Evolutionary conservation across 2,888 invertebrate species (phyloP).

Genomic region (Epinotia brunnichana): DNA sequence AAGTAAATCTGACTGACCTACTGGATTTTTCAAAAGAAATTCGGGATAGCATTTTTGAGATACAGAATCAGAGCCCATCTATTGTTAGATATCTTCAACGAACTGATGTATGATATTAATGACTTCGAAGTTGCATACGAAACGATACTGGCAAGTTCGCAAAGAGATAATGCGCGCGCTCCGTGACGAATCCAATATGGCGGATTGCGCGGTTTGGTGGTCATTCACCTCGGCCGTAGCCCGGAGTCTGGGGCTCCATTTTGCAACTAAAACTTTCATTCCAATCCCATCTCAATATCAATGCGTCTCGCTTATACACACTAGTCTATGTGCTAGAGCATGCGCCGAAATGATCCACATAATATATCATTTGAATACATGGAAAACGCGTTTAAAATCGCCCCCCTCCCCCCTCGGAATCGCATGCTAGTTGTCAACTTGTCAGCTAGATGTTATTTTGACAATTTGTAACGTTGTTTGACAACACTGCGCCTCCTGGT

Average conservation of each 20-base stretch:
- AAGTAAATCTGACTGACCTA: no score
- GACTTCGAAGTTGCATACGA: conserved; percentile 25
- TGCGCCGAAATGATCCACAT: not conserved
- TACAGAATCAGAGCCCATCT: no score
- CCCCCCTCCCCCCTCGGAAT: conserved; percentile 32
- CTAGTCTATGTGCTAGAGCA: not conserved
- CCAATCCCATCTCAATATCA: not conserved
- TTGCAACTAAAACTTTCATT: not conserved
- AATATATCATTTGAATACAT: not conserved
- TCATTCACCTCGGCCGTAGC: conserved; percentile 74
- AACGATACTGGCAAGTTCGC: conserved; percentile 60
- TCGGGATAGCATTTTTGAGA: no score
- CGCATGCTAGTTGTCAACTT: conserved; percentile 51
- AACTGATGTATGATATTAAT: not conserved
- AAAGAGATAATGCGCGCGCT: conserved; percentile 73
- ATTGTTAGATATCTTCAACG: not conserved
- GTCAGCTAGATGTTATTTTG: conserved; percentile 58
- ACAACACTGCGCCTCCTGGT: not conserved
- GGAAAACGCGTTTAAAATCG: no score
- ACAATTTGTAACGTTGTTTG: conserved; percentile 53
- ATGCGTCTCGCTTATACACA: not conserved
- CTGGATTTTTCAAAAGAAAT: no score
- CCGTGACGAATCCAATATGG: conserved; percentile 82
- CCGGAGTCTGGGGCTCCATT: conserved; percentile 48
- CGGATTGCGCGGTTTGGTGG: conserved; percentile 79